Evolutionary conservation across 53 echinoderm and acorn worm genomes (phyloP), one percentile per base, ranked within the genome.

Genomic region (Patiria pectinifera): DNA sequence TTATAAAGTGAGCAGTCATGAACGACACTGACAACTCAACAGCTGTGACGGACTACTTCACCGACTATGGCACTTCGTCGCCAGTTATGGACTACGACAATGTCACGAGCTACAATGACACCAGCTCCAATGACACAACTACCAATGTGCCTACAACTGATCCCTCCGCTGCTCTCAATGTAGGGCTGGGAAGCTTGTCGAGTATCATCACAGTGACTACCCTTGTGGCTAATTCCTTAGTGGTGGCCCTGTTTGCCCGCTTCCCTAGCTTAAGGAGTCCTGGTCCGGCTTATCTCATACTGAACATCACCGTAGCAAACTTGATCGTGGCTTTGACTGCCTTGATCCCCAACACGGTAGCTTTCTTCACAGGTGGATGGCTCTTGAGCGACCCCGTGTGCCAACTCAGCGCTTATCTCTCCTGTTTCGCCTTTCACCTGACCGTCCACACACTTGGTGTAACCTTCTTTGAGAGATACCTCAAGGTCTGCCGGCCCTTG

Each of bases 391-490:
- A 93, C n/a, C 60, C 71, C 26, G 66, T 94, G 24, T 97, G 97
- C 71, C 94, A 88, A 19, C 26, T 94, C 49, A 85, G 91, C 26
- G 97, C 96, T 15, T 95, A 84, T 80, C 16, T 96, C 21, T 48
- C 84, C 16, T 82, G 86, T 5, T 94, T 95, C 22, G 76, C 84
- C 10, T 94, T 94, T 59, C 95, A 96, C 48, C 94, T 95, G 60
- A 81, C 84, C 16, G 76, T 90, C 75, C 85, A 95, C 21, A 92
- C 93, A 11, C 12, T 96, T 0, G 88, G 93, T 13, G 62, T 94
- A n/a, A 22, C 94, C 11, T 92, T 91, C 71, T 71, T 95, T 14
- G 97, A 97, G 71, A 76, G 97, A 14, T 96, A 93, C 53, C 84
- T 95, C 16, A 93, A 92, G 49, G 92, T 96, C 43, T 88, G 92